phyloP scores from a whole-genome alignment of 2,113 vertebrate species.

The Xenopus laevis region DNA sequence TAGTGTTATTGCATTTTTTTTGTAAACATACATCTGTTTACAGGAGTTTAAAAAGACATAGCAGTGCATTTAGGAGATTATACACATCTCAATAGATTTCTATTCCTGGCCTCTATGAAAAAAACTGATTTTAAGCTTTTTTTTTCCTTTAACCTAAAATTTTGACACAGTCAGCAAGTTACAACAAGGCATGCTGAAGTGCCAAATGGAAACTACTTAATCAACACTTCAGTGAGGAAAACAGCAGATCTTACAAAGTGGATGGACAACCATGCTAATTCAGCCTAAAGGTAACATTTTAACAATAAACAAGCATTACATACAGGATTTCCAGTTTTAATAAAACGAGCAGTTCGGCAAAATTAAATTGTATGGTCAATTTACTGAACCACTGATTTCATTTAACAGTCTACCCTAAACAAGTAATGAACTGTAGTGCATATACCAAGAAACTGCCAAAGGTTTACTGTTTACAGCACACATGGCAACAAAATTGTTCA shows the following conservation, averaged over 20 bases:
- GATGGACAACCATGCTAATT: conserved; percentile 14
- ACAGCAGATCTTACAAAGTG: conserved; percentile 47
- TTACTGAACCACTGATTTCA: conserved; percentile 20
- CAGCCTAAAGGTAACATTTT: conserved; percentile 38
- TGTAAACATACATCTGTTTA: background rate
- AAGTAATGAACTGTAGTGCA: conserved; percentile 4
- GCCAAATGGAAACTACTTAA: conserved; percentile 58
- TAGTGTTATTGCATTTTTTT: background rate
- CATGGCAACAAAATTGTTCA: background rate
- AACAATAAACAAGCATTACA: conserved; percentile 36
- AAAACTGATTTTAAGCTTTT: conserved; percentile 50
- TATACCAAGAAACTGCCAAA: background rate
- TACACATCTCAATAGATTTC: conserved; percentile 43
- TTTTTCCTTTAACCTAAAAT: conserved; percentile 49
- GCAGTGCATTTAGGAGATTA: conserved; percentile 47
- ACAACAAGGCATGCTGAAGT: conserved; percentile 52
- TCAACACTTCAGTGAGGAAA: conserved; percentile 54
- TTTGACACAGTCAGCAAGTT: conserved; percentile 54
- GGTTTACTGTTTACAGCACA: background rate
- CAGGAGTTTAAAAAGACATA: conserved; percentile 33
- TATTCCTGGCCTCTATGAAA: conserved; percentile 57
- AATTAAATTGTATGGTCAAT: conserved; percentile 40
- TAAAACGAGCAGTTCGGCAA: conserved; percentile 15
- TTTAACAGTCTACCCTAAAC: conserved; percentile 17
- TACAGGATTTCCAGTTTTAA: conserved; percentile 36